Conservation (phyloP, 2,113 vertebrate genomes). For the Nestor notabilis region DNA sequence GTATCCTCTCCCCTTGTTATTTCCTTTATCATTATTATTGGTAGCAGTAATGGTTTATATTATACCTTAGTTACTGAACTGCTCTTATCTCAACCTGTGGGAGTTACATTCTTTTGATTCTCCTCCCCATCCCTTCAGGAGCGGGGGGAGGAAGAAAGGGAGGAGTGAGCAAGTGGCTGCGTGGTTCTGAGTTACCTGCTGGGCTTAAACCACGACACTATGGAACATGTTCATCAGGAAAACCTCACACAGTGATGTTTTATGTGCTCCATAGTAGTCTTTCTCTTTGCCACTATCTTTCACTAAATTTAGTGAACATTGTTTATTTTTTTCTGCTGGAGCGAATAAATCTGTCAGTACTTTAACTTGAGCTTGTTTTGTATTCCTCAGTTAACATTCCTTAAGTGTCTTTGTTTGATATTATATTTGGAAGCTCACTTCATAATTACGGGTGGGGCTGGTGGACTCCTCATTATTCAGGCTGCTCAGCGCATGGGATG, state of each 20-base stretch:
- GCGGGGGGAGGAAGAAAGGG: too few relatives aligned
- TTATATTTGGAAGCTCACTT: not conserved
- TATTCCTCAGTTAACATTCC: not conserved
- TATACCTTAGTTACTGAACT: too few relatives aligned
- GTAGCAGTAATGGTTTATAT: too few relatives aligned
- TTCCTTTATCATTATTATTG: too few relatives aligned
- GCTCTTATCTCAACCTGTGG: too few relatives aligned
- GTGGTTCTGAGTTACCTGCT: too few relatives aligned
- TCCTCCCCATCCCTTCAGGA: too few relatives aligned
- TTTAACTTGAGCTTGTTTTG: not conserved
- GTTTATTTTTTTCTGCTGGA: not conserved
- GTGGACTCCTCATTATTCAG: not conserved
- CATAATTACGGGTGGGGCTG: not conserved
- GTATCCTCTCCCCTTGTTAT: too few relatives aligned
- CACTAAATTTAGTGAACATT: not conserved
- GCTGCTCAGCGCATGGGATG: not conserved
- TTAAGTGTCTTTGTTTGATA: not conserved
- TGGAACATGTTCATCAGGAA: not conserved
- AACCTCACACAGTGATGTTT: not conserved
- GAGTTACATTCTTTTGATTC: too few relatives aligned
- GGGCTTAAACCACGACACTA: too few relatives aligned
- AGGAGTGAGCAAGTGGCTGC: too few relatives aligned
- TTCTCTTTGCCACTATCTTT: not conserved
- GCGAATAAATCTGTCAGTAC: slow-evolving; percentile 10
- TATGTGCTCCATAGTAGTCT: not conserved